These are phyloP conservation scores for Prionailurus bengalensis DNA, from an alignment of 2,113 vertebrate genomes.

Conservation along the genomic window DNA sequence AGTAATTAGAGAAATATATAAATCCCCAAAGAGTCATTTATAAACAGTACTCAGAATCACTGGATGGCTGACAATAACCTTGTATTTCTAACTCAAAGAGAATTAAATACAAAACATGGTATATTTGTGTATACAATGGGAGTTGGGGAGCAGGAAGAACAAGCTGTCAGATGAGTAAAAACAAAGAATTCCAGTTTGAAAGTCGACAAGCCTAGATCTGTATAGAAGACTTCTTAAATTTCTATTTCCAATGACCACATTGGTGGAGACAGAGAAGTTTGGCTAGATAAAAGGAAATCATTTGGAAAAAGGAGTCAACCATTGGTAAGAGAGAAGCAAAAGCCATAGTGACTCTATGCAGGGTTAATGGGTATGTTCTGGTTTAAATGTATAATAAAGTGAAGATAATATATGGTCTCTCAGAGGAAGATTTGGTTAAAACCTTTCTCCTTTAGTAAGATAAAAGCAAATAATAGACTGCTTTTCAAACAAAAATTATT, in stretches of 20 bases:
- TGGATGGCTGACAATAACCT: constrained; percentile 41
- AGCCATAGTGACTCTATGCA: not conserved
- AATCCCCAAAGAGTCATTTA: not conserved
- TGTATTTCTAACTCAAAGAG: not conserved
- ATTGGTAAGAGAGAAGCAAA: constrained; percentile 2
- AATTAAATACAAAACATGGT: not conserved
- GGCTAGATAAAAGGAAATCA: constrained; percentile 29
- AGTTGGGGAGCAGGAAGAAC: not conserved
- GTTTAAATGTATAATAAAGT: constrained; percentile 43
- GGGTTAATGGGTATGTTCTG: not conserved
- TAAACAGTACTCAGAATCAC: not conserved
- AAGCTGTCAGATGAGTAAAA: constrained; percentile 16
- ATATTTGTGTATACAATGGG: not conserved
- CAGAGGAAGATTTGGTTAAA: not conserved
- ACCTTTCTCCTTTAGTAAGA: constrained; percentile 3
- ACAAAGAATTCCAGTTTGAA: constrained; percentile 28
- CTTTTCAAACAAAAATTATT: constrained; percentile 6
- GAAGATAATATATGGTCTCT: not conserved
- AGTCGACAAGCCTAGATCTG: not conserved
- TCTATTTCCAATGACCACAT: not conserved
- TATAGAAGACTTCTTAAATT: not conserved
- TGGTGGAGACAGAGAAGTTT: not conserved
- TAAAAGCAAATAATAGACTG: not conserved
- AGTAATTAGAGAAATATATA: constrained; percentile 41
- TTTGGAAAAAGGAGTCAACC: not conserved